Conservation (phyloP, 2,888 invertebrate genomes). For the Trissoscelio sp. region DNA sequence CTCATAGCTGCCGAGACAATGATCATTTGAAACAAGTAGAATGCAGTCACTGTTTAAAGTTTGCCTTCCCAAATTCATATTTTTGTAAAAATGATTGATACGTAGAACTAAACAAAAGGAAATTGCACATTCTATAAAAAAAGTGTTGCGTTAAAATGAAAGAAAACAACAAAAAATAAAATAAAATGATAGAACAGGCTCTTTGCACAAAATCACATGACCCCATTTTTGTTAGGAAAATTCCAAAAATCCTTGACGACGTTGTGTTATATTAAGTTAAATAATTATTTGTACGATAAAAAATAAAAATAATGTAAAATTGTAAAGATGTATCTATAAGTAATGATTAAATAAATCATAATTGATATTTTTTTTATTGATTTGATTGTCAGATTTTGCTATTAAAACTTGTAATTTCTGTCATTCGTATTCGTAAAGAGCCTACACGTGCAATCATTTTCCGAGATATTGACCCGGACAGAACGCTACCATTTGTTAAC, state of each 20-base stretch:
- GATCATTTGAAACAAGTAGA: constrained; percentile 41
- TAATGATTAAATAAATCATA: too few species aligned
- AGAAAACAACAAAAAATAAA: background rate
- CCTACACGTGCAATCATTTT: constrained; percentile 40
- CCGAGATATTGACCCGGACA: constrained; percentile 39
- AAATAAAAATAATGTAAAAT: too few species aligned
- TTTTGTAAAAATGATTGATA: constrained; percentile 82
- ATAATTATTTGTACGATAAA: too few species aligned
- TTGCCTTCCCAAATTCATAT: constrained; percentile 82
- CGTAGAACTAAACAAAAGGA: constrained; percentile 70
- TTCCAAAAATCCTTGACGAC: too few species aligned
- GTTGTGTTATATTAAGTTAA: too few species aligned
- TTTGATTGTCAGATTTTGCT: too few species aligned
- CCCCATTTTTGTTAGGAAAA: too few species aligned
- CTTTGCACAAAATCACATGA: too few species aligned
- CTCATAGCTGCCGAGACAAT: constrained; percentile 24
- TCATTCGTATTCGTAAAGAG: too few species aligned
- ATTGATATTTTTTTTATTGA: too few species aligned
- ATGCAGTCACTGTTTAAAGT: constrained; percentile 76
- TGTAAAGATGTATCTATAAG: too few species aligned
- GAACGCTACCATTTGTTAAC: constrained; percentile 22
- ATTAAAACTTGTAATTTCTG: too few species aligned
- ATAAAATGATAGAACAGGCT: background rate
- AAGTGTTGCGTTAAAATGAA: constrained; percentile 15
- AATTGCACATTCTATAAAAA: constrained; percentile 3